Evolutionary conservation across 1,140 invertebrate genomes (phyloP).

Genomic region (Pachyrhynchus sulphureomaculatus): DNA sequence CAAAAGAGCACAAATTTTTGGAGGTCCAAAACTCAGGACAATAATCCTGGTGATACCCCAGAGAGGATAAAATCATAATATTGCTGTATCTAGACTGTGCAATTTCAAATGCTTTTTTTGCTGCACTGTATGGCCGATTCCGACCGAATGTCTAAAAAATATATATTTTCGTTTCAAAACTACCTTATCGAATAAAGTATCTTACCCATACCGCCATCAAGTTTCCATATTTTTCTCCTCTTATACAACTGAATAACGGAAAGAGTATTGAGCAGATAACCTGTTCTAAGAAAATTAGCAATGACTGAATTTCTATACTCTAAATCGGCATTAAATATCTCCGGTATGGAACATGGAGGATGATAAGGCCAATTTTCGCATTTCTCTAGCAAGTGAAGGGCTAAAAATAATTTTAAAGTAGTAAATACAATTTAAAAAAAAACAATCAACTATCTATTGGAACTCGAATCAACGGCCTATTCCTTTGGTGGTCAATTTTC

Average conservation of each 20-base stretch:
- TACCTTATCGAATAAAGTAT: no score
- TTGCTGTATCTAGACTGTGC: no score
- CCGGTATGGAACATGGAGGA: not conserved
- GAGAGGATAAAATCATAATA: no score
- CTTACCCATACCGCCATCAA: no score
- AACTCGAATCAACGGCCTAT: not conserved
- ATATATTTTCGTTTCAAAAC: no score
- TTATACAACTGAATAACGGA: slow-evolving; percentile 20
- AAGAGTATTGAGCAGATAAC: not conserved
- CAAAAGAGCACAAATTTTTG: no score
- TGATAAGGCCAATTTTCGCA: slow-evolving; percentile 14
- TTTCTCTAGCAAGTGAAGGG: slow-evolving; percentile 15
- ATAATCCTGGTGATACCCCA: no score
- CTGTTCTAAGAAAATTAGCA: not conserved
- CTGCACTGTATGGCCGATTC: no score
- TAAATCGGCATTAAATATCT: slow-evolving; percentile 1
- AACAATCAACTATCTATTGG: not conserved
- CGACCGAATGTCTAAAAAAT: no score
- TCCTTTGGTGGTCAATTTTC: no score
- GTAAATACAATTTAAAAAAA: not conserved
- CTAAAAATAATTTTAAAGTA: not conserved
- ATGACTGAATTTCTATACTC: slow-evolving; percentile 7
- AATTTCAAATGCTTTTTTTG: no score
- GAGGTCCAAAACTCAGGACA: no score
- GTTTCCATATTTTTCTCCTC: not conserved